These are phyloP conservation scores for Orussus abietinus DNA, from an alignment of 1,140 invertebrate species.

Conservation along the genomic window DNA sequence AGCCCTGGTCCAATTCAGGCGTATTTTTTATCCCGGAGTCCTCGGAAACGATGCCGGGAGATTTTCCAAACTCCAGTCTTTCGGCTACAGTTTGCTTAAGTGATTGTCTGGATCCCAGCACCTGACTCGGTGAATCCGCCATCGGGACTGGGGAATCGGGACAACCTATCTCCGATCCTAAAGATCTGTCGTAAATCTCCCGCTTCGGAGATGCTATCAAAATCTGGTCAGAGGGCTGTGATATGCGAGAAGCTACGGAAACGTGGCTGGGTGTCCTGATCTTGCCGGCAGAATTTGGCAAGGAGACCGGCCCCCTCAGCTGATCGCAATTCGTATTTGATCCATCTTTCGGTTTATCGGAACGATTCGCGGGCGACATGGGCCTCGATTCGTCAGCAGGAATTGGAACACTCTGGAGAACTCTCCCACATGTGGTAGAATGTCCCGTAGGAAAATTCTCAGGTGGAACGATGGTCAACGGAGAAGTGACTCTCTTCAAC, in stretches of 20 bases:
- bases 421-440: conserved; percentile 5
- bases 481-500: conserved; percentile 19
- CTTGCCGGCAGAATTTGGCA: no score
- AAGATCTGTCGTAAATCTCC: conserved; percentile 28
- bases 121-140: conserved; percentile 29
- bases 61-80: not conserved
- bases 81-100: not conserved
- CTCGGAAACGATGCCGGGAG: no score
- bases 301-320: no score
- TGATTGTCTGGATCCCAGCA: conserved; percentile 12
- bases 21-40: no score
- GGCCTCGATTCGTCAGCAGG: no score
- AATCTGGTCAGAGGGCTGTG: conserved; percentile 45
- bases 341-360: no score
- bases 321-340: no score
- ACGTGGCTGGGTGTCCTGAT: not conserved
- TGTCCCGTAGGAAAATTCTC: not conserved
- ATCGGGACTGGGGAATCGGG: conserved; percentile 37
- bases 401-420: no score
- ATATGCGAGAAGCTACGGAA: conserved; percentile 22
- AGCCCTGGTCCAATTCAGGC: no score
- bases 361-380: no score
- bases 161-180: conserved; percentile 18
- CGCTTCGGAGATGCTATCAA: conserved; percentile 47
- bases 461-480: conserved; percentile 21